Conservation (phyloP, 2,888 invertebrate genomes). For the Deladenus siricidicola region DNA sequence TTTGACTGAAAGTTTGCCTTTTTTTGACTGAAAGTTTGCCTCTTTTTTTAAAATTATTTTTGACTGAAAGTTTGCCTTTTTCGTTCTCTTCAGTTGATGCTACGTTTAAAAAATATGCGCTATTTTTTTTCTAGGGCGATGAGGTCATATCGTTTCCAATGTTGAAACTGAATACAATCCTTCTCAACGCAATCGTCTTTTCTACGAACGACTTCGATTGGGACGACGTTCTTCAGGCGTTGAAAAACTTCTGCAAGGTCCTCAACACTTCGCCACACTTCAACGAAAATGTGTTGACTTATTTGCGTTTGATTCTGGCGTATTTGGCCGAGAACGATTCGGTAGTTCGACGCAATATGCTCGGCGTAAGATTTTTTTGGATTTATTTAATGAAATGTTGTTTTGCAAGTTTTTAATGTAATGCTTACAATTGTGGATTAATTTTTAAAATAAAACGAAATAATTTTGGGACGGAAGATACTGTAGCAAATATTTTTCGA, state of each 20-base stretch:
- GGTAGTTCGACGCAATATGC: slow-evolving; percentile 3
- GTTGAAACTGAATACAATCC: slow-evolving; percentile 3
- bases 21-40: background rate
- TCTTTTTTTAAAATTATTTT: background rate
- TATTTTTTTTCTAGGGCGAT: slow-evolving; percentile 7
- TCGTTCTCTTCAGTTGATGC: background rate
- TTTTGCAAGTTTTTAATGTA: too few relatives aligned
- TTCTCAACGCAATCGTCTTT: slow-evolving; percentile 6
- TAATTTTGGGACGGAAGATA: background rate
- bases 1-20: background rate
- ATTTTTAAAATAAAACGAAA: background rate
- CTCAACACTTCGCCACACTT: slow-evolving; percentile 1
- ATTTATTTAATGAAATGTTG: too few relatives aligned
- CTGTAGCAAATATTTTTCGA: background rate
- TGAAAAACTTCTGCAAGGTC: slow-evolving; percentile 12
- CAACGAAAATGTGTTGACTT: background rate
- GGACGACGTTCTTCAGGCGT: slow-evolving; percentile 4
- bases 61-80: background rate
- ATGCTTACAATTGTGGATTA: too few relatives aligned
- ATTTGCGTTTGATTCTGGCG: slow-evolving; percentile 4
- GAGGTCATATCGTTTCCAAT: slow-evolving; percentile 12
- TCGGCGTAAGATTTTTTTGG: too few relatives aligned
- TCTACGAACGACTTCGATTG: slow-evolving; percentile 10
- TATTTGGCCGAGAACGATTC: slow-evolving; percentile 7
- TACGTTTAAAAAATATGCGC: background rate